These are phyloP conservation scores for Leucophenga montana DNA, from an alignment of 2,888 invertebrate genomes.

Conservation along the genomic window DNA sequence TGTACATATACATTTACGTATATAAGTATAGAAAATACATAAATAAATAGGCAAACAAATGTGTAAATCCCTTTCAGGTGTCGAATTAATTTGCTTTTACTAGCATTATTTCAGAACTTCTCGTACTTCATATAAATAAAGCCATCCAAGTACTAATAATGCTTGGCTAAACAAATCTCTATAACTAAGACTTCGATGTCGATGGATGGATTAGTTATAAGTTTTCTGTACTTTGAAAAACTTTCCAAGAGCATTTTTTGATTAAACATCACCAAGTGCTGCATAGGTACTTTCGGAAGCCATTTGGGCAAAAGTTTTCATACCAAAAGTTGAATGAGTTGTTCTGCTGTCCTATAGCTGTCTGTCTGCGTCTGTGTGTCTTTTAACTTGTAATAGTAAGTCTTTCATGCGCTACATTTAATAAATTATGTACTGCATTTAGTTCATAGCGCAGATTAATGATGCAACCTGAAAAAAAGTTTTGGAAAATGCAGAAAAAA, in stretches of 20 bases:
- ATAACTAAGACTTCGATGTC: not conserved
- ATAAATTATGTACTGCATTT: constrained; percentile 22
- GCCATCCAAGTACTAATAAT: not conserved
- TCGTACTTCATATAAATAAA: too few relatives aligned
- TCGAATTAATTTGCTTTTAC: constrained; percentile 19
- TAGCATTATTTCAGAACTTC: too few relatives aligned
- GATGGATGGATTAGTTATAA: not conserved
- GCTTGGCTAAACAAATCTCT: constrained; percentile 1
- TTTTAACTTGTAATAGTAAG: too few relatives aligned
- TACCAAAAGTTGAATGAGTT: not conserved
- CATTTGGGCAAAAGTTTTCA: not conserved
- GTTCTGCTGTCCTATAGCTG: not conserved
- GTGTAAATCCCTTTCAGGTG: constrained; percentile 24
- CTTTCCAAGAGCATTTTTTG: not conserved
- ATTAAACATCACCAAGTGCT: not conserved
- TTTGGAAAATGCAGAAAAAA: too few relatives aligned
- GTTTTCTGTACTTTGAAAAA: not conserved
- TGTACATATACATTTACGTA: too few relatives aligned
- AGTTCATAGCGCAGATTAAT: constrained; percentile 5
- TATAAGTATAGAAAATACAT: not conserved
- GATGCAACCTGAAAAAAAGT: not conserved
- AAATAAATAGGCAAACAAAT: not conserved
- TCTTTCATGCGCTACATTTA: constrained; percentile 6
- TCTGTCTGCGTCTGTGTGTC: too few relatives aligned
- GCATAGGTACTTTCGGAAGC: not conserved